These are phyloP conservation scores for Hypotaenidia okinawae DNA, from an alignment of 2,797 vertebrate genomes.

Conservation along the genomic window DNA sequence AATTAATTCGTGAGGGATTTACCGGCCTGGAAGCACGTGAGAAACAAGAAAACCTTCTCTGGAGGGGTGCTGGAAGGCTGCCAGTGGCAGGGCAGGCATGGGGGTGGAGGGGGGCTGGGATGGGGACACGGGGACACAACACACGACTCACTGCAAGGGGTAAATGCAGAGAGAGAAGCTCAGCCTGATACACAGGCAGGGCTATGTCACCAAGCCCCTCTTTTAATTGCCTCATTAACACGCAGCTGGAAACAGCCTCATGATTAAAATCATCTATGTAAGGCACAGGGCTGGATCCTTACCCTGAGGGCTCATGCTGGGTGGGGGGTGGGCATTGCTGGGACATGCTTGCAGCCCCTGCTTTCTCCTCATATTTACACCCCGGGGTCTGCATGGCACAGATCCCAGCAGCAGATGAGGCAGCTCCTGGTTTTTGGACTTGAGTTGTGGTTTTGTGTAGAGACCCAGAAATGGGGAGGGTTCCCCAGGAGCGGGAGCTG, in stretches of 20 bases:
- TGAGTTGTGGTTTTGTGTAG: background rate
- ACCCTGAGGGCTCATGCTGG: accelerated
- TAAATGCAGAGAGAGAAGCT: accelerated
- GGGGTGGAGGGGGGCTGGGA: background rate
- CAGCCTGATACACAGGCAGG: background rate
- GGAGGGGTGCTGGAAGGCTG: background rate
- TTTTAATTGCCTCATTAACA: background rate
- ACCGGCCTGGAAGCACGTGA: background rate
- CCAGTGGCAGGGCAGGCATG: background rate
- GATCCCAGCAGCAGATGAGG: background rate
- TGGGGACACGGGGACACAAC: too few relatives aligned
- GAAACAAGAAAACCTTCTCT: background rate
- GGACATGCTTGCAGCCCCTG: background rate
- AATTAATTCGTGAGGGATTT: background rate
- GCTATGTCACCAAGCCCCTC: background rate
- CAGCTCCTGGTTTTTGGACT: background rate
- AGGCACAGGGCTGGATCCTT: background rate
- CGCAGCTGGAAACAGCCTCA: background rate
- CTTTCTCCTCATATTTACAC: background rate
- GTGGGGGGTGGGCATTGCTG: background rate
- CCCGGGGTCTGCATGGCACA: accelerated
- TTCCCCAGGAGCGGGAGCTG: accelerated
- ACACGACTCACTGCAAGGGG: accelerated
- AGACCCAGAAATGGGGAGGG: background rate
- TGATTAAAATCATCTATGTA: background rate